Conservation (phyloP, 1,140 invertebrate species). For the Vollenhovia emeryi region DNA sequence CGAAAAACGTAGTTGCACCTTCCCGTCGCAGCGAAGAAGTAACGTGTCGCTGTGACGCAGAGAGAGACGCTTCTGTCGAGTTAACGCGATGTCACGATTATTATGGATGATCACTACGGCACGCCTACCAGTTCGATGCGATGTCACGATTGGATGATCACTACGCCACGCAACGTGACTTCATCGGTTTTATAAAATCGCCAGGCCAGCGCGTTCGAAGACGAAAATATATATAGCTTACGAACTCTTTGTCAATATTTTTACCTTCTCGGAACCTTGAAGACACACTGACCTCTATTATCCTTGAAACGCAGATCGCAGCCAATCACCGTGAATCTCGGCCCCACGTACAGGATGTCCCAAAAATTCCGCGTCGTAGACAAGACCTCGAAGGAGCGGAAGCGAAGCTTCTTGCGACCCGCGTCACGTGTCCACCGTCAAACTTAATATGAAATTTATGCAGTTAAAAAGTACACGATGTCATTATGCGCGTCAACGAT, state of each 20-base stretch:
- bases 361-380: not conserved
- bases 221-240: conserved; percentile 10
- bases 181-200: not conserved
- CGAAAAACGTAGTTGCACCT: not conserved
- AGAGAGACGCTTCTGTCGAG: not conserved
- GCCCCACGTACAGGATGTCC: not conserved
- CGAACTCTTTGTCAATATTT: not conserved
- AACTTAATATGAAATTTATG: not conserved
- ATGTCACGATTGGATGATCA: not conserved
- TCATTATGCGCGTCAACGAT: not conserved
- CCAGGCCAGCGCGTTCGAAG: not conserved
- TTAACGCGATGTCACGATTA: not conserved
- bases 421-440: not conserved
- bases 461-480: too few species aligned
- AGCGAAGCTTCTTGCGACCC: not conserved
- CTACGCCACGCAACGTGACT: not conserved
- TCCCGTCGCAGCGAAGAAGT: not conserved
- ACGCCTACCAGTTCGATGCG: not conserved
- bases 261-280: conserved; percentile 14
- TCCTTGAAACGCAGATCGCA: conserved; percentile 1
- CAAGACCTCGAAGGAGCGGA: not conserved
- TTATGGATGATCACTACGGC: not conserved
- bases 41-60: not conserved
- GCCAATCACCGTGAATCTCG: not conserved
- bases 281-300: conserved; percentile 22